Base-by-base conservation (phyloP, 2,888 invertebrate species). In the Aleiodes alternator region DNA sequence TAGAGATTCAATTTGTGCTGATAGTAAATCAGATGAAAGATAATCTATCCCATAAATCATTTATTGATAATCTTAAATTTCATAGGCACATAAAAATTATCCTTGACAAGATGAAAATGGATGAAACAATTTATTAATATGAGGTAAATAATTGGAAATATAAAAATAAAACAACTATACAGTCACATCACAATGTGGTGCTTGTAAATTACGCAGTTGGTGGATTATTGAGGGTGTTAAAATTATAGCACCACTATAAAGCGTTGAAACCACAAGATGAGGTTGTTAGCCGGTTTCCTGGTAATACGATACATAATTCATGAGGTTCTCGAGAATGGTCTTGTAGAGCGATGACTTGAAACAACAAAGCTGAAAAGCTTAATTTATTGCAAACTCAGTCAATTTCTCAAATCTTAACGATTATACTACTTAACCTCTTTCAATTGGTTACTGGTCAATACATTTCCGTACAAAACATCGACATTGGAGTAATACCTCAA, bases 1-100 rank as follows among this genome's bases (percentile, higher is more conserved):
- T 85, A 7, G 84, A 83, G 86, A 81, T 87, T 86, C 86, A 85
- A 87, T 86, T 85, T 87, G 4, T 81, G 84, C 81, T 83, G 79
- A 80, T 80, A 84, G 84, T 86, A 84, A 86, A 86, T 85, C 85
- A 83, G 82, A 79, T 68, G 72, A 66, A 79, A 12, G 74, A 51
- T 34, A 56, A 55, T 38, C 66, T 23, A 53, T 72, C 38, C 51
- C 43, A 43, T 56, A 9, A 43, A 43, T 43, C 1, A 43, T 43
- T 43, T 8, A 43, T 43, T 43, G 9, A 43, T 43, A 43, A 43
- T 43, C 9, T 3, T 8, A 9, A 43, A 43, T 43, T 43, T 43
- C 11, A 11, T 43, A 43, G 43, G 8, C 8, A 43, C 8, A 11
- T 9, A 43, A 43, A 9, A 43, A 43, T 43, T 3, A 43, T 43